Evolutionary conservation across 2,888 invertebrate species (phyloP), one percentile per base, ranked within the genome.

Genomic region (Philereme transversata): DNA sequence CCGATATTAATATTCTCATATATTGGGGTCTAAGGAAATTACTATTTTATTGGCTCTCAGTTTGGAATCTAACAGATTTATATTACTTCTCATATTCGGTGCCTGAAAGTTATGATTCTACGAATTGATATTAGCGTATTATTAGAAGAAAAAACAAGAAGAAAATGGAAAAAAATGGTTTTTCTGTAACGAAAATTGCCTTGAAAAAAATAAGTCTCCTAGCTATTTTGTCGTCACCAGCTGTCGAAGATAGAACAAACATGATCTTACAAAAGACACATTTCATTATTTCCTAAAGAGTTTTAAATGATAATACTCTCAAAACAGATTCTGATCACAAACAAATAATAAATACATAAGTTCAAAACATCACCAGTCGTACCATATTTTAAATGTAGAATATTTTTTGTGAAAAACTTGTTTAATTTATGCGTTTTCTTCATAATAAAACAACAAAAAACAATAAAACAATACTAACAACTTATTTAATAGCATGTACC

Each of bases 401-500:
- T 40, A 38, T 38, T 8, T 40, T 40, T 8, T 6, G 8, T 40
- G 40, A 5, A 40, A 40, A 40, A 8, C 40, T 40, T 7, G 40
- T 40, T 40, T 22, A 22, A 22, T 22, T 22, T 40, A 6, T 40
- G 7, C 40, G 6, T 40, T 40, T 40, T 5, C 5, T 40, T 40
- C 6, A 40, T 43, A n/a, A n/a, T n/a, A n/a, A n/a, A n/a, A n/a
- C n/a, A n/a, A 8, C 6, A 5, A 5, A 5, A 6, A 3, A 38
- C 36, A 7, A 38, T 4, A 40, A 40, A 40, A 6, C 6, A 7
- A 7, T 40, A 8, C 40, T 40, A 4, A 8, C 0, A 40, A 35
- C 7, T 36, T 8, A 22, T 0, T 11, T 36, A 40, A 8, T 9
- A 22, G 10, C 51, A 36, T 45, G 36, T 69, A 68, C 67, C 68